These are phyloP conservation scores for Streblospio benedicti DNA, from an alignment of 1,140 invertebrate species.

Conservation along the genomic window DNA sequence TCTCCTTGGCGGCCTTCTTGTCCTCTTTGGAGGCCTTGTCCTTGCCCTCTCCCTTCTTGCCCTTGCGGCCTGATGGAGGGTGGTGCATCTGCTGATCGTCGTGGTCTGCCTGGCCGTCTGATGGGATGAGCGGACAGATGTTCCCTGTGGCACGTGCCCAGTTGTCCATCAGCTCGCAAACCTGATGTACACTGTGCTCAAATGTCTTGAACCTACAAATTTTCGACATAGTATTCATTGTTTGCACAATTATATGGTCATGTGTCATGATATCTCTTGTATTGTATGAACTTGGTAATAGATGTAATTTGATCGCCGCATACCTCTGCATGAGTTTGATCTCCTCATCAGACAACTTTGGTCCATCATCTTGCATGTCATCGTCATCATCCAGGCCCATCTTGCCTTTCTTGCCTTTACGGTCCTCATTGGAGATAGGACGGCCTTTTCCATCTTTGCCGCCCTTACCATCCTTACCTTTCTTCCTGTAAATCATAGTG, in stretches of 20 bases:
- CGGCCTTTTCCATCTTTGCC: constrained; percentile 15
- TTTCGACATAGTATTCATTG: neutral
- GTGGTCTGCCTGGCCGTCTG: constrained; percentile 26
- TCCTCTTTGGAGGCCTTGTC: no score
- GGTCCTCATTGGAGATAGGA: constrained; percentile 24
- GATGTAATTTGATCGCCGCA: neutral
- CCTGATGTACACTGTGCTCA: constrained; percentile 41
- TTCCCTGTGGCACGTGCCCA: constrained; percentile 42
- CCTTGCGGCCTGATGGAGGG: constrained; percentile 36
- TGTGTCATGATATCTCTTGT: no score
- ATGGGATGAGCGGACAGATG: constrained; percentile 35
- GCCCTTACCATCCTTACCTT: no score
- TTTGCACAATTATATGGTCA: no score
- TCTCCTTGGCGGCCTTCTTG: no score
- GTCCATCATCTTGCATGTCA: constrained; percentile 18
- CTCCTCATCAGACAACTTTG: constrained; percentile 30
- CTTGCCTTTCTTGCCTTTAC: constrained; percentile 8
- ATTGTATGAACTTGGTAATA: neutral
- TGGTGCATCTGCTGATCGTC: constrained; percentile 31
- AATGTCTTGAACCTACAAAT: constrained; percentile 40
- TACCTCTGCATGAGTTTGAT: constrained; percentile 41
- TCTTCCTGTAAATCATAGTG: constrained; percentile 18
- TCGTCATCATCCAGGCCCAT: neutral
- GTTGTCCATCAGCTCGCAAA: constrained; percentile 36
- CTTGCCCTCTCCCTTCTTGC: constrained; percentile 26